These are phyloP conservation scores for Parambassis ranga DNA, from an alignment of 2,797 vertebrate species.

Conservation along the genomic window DNA sequence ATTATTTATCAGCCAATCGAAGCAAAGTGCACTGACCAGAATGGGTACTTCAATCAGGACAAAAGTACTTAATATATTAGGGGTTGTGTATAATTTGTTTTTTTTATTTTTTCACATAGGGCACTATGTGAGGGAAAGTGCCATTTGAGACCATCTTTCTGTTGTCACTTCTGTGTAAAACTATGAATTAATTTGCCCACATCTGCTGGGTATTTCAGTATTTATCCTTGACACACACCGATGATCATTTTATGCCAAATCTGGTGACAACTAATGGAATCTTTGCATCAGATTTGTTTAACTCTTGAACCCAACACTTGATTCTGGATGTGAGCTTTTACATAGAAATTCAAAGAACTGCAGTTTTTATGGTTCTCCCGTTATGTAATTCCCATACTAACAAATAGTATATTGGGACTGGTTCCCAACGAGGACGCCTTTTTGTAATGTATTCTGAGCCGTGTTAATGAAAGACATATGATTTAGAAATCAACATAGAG, in stretches of 20 bases:
- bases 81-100: conserved; percentile 26
- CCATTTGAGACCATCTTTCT: conserved; percentile 61
- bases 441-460: conserved; percentile 68
- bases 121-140: conserved; percentile 67
- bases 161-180: conserved; percentile 57
- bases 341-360: conserved; percentile 6
- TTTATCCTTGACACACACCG: conserved; percentile 52
- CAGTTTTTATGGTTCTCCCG: conserved; percentile 6
- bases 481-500: conserved; percentile 50
- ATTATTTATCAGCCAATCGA: conserved; percentile 77
- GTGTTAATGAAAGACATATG: conserved; percentile 51
- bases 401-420: conserved; percentile 59
- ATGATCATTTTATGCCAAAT: conserved; percentile 54
- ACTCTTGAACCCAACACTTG: conserved; percentile 46
- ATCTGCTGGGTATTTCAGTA: conserved; percentile 47
- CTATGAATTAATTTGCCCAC: conserved; percentile 40
- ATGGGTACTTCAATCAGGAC: conserved; percentile 76
- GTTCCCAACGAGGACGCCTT: conserved; percentile 67
- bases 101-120: conserved; percentile 30
- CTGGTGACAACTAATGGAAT: conserved; percentile 37
- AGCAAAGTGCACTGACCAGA: conserved; percentile 79
- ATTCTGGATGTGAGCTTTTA: conserved; percentile 27
- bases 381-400: conserved; percentile 27
- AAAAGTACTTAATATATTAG: conserved; percentile 75
- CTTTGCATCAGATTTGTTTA: conserved; percentile 40